A percentile compares a stretch with the other conserved stretches of the same genome.
Conservation (phyloP, 2,797 vertebrate species). For the Oophaga sylvatica region DNA sequence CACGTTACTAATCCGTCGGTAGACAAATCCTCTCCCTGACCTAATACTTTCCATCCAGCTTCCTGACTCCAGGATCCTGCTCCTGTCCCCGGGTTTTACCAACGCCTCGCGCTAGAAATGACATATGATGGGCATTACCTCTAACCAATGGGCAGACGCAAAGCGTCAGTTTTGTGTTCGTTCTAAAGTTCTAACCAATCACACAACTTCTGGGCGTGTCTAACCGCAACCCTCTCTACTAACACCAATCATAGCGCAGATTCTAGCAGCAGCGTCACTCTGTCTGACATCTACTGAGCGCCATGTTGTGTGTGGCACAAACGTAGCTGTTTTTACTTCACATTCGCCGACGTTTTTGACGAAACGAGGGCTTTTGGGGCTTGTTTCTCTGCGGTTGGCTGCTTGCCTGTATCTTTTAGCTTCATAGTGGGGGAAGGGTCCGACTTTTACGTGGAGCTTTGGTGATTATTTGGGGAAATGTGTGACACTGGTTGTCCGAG, state of each 20-base stretch:
- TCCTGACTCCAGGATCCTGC: background rate
- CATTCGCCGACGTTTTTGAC: slow-evolving; percentile 19
- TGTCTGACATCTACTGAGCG: background rate
- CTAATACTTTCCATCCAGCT: slow-evolving; percentile 43
- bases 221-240: background rate
- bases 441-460: background rate
- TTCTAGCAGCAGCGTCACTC: background rate
- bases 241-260: slow-evolving; percentile 6
- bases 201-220: background rate
- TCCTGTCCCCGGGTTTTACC: slow-evolving; percentile 37
- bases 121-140: slow-evolving; percentile 37
- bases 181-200: slow-evolving; percentile 23
- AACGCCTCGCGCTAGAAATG: background rate
- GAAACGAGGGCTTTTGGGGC: background rate
- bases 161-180: slow-evolving; percentile 58
- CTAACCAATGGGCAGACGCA: slow-evolving; percentile 42
- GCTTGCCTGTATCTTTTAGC: rapidly evolving
- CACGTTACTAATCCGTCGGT: slow-evolving; percentile 10
- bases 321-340: background rate
- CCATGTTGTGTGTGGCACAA: slow-evolving; percentile 51
- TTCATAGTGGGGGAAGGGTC: background rate
- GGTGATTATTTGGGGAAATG: background rate
- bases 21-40: slow-evolving; percentile 45
- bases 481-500: background rate
- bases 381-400: background rate